Base-by-base conservation (phyloP, 2,113 vertebrate species). In the Hystrix brachyura region DNA sequence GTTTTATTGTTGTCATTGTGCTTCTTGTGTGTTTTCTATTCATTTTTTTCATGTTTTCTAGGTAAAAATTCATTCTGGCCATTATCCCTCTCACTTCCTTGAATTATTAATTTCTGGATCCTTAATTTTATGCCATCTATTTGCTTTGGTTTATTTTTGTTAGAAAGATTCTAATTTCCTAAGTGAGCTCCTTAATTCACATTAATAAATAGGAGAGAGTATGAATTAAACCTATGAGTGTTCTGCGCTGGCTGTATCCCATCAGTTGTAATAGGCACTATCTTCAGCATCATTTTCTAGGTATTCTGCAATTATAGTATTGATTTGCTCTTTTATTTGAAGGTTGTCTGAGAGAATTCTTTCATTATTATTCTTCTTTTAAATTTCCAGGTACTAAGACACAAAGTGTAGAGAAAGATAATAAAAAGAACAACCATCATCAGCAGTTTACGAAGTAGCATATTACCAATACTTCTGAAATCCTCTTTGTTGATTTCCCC, bases 51-150 rank as follows among this genome's bases (percentile, higher is more conserved):
- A 27, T n/a, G 38, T 76, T 87, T 87, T 82, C 25, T 38, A 72
- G 27, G 32, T 51, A 51, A 14, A 94, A 86, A 94, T 60, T 83
- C 29, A 72, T 27, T 87, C 27, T 51, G 7, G 10, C 27, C 71
- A 46, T 15, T 76, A 62, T 9, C 23, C 34, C 5, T 43, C 43
- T 29, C 69, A 23, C 12, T 13, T 12, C 59, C 19, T 48, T 53
- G 19, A 90, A 81, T 84, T 69, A 72, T 90, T 81, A 78, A 93
- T 88, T 80, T 94, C 60, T 81, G 3, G 79, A 80, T 88, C 27
- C 18, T n/a, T 32, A 43, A 48, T 74, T 85, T 96, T 92, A n/a
- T 71, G 32, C 69, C 43, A 90, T 95, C 43, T 83, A 51, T 7
- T 83, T 90, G 1, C 8, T 93, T 79, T 82, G 2, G 19, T 48